Conservation (phyloP, 2,113 vertebrate species). For the Oenanthe melanoleuca region DNA sequence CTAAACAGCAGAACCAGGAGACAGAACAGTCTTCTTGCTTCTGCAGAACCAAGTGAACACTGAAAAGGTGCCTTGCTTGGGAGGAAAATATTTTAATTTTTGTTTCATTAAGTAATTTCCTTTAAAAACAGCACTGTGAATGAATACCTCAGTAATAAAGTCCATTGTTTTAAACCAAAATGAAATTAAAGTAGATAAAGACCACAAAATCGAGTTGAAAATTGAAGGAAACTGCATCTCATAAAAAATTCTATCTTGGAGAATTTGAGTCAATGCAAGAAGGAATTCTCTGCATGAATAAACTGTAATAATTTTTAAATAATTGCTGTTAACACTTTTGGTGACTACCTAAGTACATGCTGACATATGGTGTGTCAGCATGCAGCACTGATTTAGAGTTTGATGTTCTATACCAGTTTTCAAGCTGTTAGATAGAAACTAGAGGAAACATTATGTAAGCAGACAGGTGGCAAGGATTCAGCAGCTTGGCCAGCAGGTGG, state of each 20-base stretch:
- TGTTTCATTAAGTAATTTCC: background rate
- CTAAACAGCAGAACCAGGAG: background rate
- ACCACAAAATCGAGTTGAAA: background rate
- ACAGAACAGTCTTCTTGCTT: background rate
- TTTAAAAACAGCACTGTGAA: background rate
- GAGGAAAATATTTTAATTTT: background rate
- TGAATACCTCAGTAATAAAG: background rate
- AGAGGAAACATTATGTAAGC: background rate
- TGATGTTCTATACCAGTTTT: background rate
- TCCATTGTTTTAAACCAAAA: background rate
- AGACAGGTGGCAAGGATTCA: slow-evolving; percentile 2
- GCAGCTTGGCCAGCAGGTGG: slow-evolving; percentile 43
- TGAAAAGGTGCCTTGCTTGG: background rate
- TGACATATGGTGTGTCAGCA: slow-evolving; percentile 33
- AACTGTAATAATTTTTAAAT: slow-evolving; percentile 46
- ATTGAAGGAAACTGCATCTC: background rate
- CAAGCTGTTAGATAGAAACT: slow-evolving; percentile 5
- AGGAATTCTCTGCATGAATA: slow-evolving; percentile 19
- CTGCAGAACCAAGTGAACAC: background rate
- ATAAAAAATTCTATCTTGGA: background rate
- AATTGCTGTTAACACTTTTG: slow-evolving; percentile 28
- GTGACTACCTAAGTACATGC: background rate
- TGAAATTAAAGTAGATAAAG: background rate
- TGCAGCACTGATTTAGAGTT: slow-evolving; percentile 13
- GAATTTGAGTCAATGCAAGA: background rate